These are phyloP conservation scores for Trissoscelio sp. DNA, from an alignment of 2,888 invertebrate species.

Conservation along the genomic window DNA sequence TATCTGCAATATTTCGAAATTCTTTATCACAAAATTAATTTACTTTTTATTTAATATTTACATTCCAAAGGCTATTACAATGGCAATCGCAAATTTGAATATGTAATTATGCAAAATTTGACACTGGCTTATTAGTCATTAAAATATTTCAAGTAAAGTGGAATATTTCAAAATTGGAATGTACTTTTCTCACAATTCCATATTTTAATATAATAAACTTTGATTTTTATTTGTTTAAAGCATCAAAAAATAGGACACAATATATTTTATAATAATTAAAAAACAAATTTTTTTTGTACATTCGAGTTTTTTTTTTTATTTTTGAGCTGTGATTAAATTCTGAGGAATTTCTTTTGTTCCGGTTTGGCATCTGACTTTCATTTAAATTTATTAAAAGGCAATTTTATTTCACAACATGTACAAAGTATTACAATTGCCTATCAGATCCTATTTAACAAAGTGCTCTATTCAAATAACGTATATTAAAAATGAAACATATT, in stretches of 20 bases:
- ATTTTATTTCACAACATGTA: background rate
- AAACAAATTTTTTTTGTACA: too few relatives aligned
- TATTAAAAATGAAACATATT: constrained; percentile 1
- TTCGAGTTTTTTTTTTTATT: too few relatives aligned
- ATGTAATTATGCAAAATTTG: constrained; percentile 45
- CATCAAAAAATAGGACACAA: too few relatives aligned
- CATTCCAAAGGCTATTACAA: constrained; percentile 30
- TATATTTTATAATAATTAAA: too few relatives aligned
- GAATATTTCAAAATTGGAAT: background rate
- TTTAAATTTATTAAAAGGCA: background rate
- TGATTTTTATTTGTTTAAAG: too few relatives aligned
- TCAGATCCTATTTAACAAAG: constrained; percentile 3
- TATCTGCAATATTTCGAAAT: constrained; percentile 37
- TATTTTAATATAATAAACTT: too few relatives aligned
- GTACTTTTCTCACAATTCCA: constrained; percentile 10
- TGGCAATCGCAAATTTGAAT: constrained; percentile 46
- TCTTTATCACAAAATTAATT: constrained; percentile 12
- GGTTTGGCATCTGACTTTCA: too few relatives aligned
- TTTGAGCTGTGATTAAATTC: background rate
- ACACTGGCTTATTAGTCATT: too few relatives aligned
- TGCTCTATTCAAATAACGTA: background rate
- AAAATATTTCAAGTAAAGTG: constrained; percentile 18
- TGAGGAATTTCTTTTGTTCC: too few relatives aligned
- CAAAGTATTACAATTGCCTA: background rate
- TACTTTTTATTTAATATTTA: constrained; percentile 17